Evolutionary conservation across 2,888 invertebrate species (phyloP).

Genomic region (Cataglyphis cursor): DNA sequence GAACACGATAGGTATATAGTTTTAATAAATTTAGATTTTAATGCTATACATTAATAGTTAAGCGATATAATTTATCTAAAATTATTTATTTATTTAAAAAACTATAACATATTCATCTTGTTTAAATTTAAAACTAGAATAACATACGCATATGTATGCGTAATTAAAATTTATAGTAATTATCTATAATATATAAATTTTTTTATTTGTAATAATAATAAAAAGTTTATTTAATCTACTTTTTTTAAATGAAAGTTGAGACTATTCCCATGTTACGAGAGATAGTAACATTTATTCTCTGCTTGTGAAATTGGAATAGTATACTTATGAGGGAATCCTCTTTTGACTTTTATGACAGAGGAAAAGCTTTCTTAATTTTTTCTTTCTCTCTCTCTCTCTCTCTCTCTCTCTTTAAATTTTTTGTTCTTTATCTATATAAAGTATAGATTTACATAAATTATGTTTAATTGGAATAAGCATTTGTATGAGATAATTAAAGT

Average conservation of each 20-base stretch:
- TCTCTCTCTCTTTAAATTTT: constrained; percentile 25
- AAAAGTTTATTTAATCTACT: constrained; percentile 28
- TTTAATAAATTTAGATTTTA: not conserved
- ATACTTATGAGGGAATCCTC: constrained; percentile 37
- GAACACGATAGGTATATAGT: not conserved
- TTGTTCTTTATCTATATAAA: constrained; percentile 7
- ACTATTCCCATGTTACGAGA: constrained; percentile 24
- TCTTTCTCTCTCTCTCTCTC: not conserved
- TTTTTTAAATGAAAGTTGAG: constrained; percentile 29
- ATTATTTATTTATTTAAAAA: not conserved
- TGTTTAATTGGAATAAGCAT: constrained; percentile 33
- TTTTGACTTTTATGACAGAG: constrained; percentile 49
- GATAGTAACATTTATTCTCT: constrained; percentile 18
- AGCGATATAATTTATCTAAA: not conserved
- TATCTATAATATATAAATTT: not conserved
- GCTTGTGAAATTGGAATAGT: constrained; percentile 7
- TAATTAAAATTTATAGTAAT: constrained; percentile 9
- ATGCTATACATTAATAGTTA: not conserved
- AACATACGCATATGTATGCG: not conserved
- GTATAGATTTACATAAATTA: not conserved
- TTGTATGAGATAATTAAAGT: not conserved
- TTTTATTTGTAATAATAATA: not conserved
- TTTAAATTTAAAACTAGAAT: not conserved
- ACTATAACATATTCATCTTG: not conserved
- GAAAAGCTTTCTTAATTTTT: constrained; percentile 33